Conservation (phyloP, 2,888 invertebrate species). For the Stegana nigrithorax region DNA sequence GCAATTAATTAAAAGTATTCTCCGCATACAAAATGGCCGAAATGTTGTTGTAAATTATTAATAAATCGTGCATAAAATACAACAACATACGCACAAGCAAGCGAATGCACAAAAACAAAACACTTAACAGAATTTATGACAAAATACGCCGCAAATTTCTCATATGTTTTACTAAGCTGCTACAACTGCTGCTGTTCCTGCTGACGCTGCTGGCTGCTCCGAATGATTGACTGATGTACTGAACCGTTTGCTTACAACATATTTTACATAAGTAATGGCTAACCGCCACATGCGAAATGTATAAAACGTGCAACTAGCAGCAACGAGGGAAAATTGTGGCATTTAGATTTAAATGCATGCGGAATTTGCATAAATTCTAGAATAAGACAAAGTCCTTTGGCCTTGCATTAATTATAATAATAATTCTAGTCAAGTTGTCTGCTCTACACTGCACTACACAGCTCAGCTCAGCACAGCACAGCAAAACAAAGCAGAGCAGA, state of each 20-base stretch:
- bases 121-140: constrained; percentile 41
- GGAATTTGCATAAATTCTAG: background rate
- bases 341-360: background rate
- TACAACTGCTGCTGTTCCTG: too few species aligned
- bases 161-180: constrained; percentile 39
- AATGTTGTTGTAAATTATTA: background rate
- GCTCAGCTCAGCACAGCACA: too few species aligned
- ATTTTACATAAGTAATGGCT: too few species aligned
- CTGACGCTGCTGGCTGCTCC: too few species aligned
- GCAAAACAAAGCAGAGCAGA: too few species aligned
- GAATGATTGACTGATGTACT: too few species aligned
- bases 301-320: background rate
- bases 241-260: too few species aligned
- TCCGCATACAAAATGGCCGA: background rate
- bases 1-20: background rate
- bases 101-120: background rate
- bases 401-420: constrained; percentile 56
- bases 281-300: too few species aligned
- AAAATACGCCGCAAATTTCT: constrained; percentile 52
- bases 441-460: background rate
- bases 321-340: background rate
- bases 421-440: constrained; percentile 38
- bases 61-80: background rate
- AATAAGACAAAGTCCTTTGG: constrained; percentile 1
- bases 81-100: background rate